phyloP scores from a whole-genome alignment of 2,888 invertebrate species.

The Melipona bicolor region DNA sequence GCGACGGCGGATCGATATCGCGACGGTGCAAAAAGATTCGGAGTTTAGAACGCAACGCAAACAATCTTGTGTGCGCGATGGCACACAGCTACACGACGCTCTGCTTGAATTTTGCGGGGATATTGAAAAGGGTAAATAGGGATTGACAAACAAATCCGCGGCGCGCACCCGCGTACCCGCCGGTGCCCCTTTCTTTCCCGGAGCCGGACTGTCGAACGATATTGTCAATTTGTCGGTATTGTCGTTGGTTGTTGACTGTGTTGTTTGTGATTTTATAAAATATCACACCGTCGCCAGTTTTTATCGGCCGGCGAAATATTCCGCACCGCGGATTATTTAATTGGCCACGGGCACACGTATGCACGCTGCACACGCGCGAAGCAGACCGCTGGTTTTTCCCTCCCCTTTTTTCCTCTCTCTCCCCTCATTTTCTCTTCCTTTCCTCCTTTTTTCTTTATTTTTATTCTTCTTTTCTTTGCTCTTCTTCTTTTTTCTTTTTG shows the following conservation, averaged over 20 bases:
- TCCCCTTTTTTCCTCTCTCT: no score
- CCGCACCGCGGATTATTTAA: slow-evolving; percentile 6
- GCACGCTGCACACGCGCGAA: not conserved
- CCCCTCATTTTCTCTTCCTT: no score
- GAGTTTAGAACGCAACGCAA: not conserved
- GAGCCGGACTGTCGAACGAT: not conserved
- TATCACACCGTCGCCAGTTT: no score
- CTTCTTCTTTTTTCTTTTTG: not conserved
- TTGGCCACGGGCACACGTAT: not conserved
- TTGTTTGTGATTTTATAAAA: not conserved
- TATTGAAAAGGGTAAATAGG: slow-evolving; percentile 7
- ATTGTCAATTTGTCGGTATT: slow-evolving; percentile 15
- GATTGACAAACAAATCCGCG: not conserved
- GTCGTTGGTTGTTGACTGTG: not conserved
- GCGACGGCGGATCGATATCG: not conserved
- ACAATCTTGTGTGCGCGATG: not conserved
- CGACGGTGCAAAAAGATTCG: not conserved
- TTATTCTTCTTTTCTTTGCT: not conserved
- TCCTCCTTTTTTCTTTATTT: no score
- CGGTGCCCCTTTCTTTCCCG: not conserved
- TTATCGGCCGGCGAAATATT: not conserved
- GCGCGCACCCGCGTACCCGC: not conserved
- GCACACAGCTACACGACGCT: not conserved
- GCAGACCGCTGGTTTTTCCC: no score
- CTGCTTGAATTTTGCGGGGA: slow-evolving; percentile 6